phyloP scores from a whole-genome alignment of 2,797 vertebrate species.

The Cuculus canorus region DNA sequence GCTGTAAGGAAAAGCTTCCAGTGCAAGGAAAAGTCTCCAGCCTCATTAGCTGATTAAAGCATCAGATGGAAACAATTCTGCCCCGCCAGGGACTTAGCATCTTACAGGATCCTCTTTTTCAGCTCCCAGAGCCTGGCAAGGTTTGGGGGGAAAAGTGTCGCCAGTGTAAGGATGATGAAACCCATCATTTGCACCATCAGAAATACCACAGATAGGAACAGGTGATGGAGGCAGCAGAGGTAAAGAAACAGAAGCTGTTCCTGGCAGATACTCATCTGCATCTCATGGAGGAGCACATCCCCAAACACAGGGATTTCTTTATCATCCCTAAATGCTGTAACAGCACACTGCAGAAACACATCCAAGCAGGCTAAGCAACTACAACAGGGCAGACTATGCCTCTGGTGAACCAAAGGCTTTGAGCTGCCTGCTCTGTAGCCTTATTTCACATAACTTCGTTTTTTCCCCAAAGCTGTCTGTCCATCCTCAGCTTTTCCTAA shows the following conservation, averaged over 20 bases:
- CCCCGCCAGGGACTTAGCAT: background rate
- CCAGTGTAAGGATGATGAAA: background rate
- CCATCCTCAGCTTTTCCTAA: background rate
- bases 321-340: background rate
- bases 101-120: background rate
- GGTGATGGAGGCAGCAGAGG: background rate
- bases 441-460: background rate
- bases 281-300: background rate
- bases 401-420: background rate
- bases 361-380: background rate
- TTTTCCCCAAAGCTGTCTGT: background rate
- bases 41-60: background rate
- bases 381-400: background rate
- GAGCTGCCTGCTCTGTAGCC: background rate
- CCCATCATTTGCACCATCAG: fast-evolving
- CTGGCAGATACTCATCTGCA: background rate
- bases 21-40: background rate
- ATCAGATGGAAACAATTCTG: slow-evolving; percentile 41
- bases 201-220: background rate
- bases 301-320: background rate
- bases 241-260: background rate
- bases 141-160: fast-evolving
- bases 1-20: background rate
- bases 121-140: background rate
- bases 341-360: background rate